Conservation (phyloP, 2,797 vertebrate species). For the Arnoldichthys spilopterus region DNA sequence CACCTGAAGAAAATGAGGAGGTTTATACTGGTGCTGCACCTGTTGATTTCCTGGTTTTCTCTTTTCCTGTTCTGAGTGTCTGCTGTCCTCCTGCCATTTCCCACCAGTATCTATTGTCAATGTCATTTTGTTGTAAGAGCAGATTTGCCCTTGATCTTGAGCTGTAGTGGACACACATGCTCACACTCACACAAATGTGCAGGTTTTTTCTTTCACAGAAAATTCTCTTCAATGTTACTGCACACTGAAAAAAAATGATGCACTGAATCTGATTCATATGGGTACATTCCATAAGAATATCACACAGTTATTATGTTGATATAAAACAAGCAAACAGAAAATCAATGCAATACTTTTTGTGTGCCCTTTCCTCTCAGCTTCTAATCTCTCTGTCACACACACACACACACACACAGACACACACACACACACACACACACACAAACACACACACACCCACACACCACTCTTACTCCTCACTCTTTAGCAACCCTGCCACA, state of each 20-base stretch:
- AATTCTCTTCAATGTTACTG: background rate
- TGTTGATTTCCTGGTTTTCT: conserved; percentile 27
- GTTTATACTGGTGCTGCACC: background rate
- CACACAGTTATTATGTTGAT: too few relatives aligned
- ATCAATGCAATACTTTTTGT: background rate
- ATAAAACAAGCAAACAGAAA: too few relatives aligned
- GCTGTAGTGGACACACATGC: conserved; percentile 19
- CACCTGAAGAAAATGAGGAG: background rate
- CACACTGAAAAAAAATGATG: background rate
- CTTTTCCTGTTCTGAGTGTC: background rate
- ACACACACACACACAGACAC: conserved; percentile 6
- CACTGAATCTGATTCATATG: background rate
- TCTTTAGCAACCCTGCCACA: conserved; percentile 71
- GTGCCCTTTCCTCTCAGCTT: background rate
- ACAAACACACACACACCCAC: conserved; percentile 18
- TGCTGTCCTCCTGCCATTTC: conserved; percentile 2
- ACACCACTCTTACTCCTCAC: conserved; percentile 70
- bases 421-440: background rate
- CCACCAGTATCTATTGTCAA: background rate
- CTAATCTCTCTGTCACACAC: background rate
- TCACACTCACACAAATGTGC: conserved; percentile 29
- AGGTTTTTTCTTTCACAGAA: background rate
- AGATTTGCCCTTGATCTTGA: conserved; percentile 24
- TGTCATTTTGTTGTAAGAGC: conserved; percentile 15
- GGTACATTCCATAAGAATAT: too few relatives aligned